These are phyloP conservation scores for Leptodactylus fallax DNA, from an alignment of 2,797 vertebrate species.

Conservation along the genomic window DNA sequence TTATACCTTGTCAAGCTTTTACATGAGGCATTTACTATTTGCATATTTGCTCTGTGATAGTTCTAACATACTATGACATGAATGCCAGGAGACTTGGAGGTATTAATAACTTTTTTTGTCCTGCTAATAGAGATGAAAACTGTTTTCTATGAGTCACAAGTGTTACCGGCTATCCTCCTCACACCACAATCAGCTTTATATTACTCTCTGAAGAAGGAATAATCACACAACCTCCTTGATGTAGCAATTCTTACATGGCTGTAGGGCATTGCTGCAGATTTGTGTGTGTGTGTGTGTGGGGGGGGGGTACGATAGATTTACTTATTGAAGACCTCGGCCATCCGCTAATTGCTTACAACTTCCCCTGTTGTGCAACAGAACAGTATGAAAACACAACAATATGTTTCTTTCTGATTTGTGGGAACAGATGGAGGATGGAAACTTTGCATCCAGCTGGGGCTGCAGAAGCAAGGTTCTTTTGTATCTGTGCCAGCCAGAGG, in stretches of 20 bases:
- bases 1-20: not conserved
- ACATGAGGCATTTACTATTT: not conserved
- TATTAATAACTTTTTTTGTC: constrained; percentile 18
- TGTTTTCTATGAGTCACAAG: constrained; percentile 5
- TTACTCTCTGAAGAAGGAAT: not conserved
- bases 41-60: not conserved
- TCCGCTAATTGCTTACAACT: constrained; percentile 57
- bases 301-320: not conserved
- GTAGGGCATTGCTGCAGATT: not conserved
- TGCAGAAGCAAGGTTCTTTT: constrained; percentile 40
- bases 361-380: constrained; percentile 56
- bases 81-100: not conserved
- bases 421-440: constrained; percentile 56
- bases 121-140: not conserved
- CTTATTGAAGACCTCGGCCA: constrained; percentile 1
- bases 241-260: not conserved
- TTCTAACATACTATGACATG: not conserved
- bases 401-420: constrained; percentile 55
- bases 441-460: constrained; percentile 42
- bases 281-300: too few relatives aligned
- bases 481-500: constrained; percentile 53
- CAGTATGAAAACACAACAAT: constrained; percentile 51
- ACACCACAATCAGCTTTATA: not conserved
- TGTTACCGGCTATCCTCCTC: not conserved
- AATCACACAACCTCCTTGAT: not conserved